Base-by-base conservation (phyloP, 2,113 vertebrate genomes). In the Ivindomyrus marchei region DNA sequence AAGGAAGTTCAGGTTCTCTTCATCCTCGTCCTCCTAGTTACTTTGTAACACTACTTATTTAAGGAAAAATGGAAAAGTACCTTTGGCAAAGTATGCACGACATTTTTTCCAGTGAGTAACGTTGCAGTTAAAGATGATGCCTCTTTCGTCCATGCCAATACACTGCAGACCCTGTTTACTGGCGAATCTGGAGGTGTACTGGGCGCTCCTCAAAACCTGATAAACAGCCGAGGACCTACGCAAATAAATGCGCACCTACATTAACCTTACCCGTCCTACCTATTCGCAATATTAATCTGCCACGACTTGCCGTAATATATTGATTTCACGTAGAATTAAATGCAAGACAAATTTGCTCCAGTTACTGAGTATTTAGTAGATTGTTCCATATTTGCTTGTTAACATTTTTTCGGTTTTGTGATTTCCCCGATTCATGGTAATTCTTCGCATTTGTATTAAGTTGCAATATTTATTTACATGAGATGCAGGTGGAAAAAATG, bases 121-220 rank as follows among this genome's bases (percentile, higher is more conserved):
- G 53, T 99, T 96, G 31, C 97, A 98, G 91, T 99, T 99, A 87
- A 99, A 99, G 90, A 99, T 98, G 87, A 99, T 95, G 0, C 98
- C 98, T 0, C 96, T 98, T 92, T 98, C 96, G 0, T 98, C 94
- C 98, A 99, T 99, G 90, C 98, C 97, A 0, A 99, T 95, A 89
- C 97, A 97, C 93, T 97, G 96, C 3, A 99, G 90, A 0, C 98
- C 98, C 2, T 92, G 94, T 89, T 96, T 97, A 90, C 97, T 99
- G 74, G 96, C 98, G 19, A 99, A 99, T 5, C 98, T 94, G 87
- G 96, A 96, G 10, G 90, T 94, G 52, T 99, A 99, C 46, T 97
- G 94, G 87, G 89, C 94, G 0, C 98, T 97, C 94, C 96, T 98
- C 96, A 99, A 94, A 1, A 99, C 93, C 0, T 99, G 97, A 91